Conservation (phyloP, 2,113 vertebrate species). For the Trogon surrucura region DNA sequence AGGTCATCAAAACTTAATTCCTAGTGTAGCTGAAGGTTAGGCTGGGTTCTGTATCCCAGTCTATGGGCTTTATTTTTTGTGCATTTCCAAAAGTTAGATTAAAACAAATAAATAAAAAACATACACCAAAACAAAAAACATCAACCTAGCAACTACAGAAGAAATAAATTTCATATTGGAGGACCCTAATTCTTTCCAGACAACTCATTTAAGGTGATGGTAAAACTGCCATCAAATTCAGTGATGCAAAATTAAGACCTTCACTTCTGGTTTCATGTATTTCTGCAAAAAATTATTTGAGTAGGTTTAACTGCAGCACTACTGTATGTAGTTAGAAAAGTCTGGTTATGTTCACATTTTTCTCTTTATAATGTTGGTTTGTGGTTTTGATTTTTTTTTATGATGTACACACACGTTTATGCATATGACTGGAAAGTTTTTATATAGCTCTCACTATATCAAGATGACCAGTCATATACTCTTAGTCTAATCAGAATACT, state of each 20-base stretch:
- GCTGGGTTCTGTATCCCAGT: background rate
- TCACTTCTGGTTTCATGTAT: background rate
- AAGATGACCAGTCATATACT: background rate
- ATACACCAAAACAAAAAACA: background rate
- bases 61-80: background rate
- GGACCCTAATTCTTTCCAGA: background rate
- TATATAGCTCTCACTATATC: background rate
- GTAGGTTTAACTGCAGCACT: background rate
- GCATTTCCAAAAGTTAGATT: background rate
- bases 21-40: background rate
- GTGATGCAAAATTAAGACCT: background rate
- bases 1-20: background rate
- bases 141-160: conserved; percentile 32
- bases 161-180: background rate
- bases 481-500: background rate
- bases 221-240: background rate
- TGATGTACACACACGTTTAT: background rate
- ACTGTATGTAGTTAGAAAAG: background rate
- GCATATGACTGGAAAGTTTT: background rate
- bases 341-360: background rate
- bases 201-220: background rate
- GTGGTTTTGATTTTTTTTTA: background rate
- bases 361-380: background rate
- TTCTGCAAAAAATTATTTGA: background rate
- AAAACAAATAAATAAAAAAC: background rate